These are phyloP conservation scores for Typhlichthys subterraneus DNA, from an alignment of 2,797 vertebrate genomes.

Conservation along the genomic window DNA sequence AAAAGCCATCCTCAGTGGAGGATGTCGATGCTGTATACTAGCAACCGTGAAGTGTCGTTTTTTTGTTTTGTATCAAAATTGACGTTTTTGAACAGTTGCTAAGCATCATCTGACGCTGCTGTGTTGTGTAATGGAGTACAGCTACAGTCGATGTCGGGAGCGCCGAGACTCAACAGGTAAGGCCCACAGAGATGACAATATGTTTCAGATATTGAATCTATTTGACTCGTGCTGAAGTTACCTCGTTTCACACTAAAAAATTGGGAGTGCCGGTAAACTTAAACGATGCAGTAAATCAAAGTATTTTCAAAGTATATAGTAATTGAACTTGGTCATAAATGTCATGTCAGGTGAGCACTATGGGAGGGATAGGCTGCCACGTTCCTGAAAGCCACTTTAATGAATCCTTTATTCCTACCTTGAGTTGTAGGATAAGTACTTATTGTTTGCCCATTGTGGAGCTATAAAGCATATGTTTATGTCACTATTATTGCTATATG, in stretches of 20 bases:
- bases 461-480: too few species aligned
- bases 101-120: too few species aligned
- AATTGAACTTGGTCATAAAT: conserved; percentile 10
- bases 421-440: too few species aligned
- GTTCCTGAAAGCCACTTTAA: too few species aligned
- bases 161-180: conserved; percentile 50
- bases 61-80: too few species aligned
- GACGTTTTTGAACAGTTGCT: background rate
- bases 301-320: background rate
- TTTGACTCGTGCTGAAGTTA: background rate
- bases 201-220: background rate
- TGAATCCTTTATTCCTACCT: too few species aligned
- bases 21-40: background rate
- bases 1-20: background rate
- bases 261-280: background rate
- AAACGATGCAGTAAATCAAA: background rate
- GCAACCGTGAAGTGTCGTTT: background rate
- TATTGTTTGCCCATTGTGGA: too few species aligned
- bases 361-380: background rate
- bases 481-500: too few species aligned
- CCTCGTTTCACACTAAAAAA: background rate
- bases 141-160: conserved; percentile 24
- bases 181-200: conserved; percentile 15
- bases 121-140: conserved; percentile 60
- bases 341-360: background rate